phyloP scores from a whole-genome alignment of 2,888 invertebrate genomes.

The Crioceris asparagi region DNA sequence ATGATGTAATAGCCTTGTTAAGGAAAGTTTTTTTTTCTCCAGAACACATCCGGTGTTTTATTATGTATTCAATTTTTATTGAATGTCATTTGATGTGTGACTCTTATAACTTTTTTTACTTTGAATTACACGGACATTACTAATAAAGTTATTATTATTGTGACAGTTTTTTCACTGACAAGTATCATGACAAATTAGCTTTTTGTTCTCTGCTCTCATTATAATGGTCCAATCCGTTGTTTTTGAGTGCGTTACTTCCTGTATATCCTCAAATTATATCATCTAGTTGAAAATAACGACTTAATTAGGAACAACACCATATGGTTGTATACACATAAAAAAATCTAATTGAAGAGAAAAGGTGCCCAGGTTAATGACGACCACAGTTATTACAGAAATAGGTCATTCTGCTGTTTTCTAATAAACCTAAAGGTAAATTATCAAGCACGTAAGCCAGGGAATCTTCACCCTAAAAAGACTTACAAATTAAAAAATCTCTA shows the following conservation, averaged over 20 bases:
- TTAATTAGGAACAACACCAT: conserved; percentile 4
- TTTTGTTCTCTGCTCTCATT: conserved; percentile 5
- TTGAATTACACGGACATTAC: not conserved
- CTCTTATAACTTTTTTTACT: conserved; percentile 1
- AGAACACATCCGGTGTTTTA: conserved; percentile 3
- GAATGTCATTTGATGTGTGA: not conserved
- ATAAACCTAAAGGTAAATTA: too few species aligned
- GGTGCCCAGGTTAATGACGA: not conserved
- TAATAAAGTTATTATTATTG: conserved; percentile 7
- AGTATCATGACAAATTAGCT: conserved; percentile 7
- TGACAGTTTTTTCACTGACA: conserved; percentile 4
- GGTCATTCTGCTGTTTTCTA: too few species aligned
- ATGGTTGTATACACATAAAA: conserved; percentile 1
- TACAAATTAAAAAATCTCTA: too few species aligned
- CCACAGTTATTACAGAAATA: not conserved
- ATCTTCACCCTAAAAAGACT: not conserved
- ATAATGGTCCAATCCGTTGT: not conserved
- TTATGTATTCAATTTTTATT: conserved; percentile 1
- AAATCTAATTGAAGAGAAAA: conserved; percentile 1
- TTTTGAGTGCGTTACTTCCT: conserved; percentile 6
- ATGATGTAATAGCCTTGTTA: too few species aligned
- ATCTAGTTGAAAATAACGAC: conserved; percentile 11
- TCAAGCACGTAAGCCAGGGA: too few species aligned
- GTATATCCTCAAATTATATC: conserved; percentile 11
- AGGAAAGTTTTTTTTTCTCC: not conserved